Conservation (phyloP, 2,113 vertebrate species). For the Anthoscopus minutus region DNA sequence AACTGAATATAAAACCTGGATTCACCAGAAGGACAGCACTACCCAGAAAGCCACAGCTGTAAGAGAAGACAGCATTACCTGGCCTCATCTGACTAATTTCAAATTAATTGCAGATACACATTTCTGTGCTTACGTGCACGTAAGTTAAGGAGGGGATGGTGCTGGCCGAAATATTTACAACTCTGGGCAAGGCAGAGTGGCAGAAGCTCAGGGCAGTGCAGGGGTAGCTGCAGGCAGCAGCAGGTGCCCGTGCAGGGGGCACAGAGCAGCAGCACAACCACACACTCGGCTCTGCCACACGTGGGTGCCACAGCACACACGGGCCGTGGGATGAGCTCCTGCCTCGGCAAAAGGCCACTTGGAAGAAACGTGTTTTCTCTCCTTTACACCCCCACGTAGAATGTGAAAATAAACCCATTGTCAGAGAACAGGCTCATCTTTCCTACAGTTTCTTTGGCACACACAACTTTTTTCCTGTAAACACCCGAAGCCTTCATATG, state of each 20-base stretch:
- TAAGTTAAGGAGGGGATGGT: not conserved
- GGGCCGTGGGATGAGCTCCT: not conserved
- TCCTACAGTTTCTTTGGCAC: not conserved
- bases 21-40: not conserved
- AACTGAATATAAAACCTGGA: not conserved
- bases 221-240: not conserved
- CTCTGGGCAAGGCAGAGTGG: not conserved
- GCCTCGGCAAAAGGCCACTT: not conserved
- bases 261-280: not conserved
- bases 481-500: not conserved
- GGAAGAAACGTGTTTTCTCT: accelerated
- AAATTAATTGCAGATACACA: not conserved
- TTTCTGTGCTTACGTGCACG: accelerated
- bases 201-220: not conserved
- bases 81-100: not conserved
- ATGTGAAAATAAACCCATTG: not conserved
- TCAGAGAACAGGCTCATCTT: not conserved
- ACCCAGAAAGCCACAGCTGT: not conserved
- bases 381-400: not conserved
- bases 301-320: accelerated
- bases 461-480: not conserved
- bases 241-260: too few relatives aligned
- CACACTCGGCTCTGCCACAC: accelerated
- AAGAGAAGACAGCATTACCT: not conserved
- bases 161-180: not conserved